Evolutionary conservation across 2,797 vertebrate species (phyloP), one percentile per base, ranked within the genome.

Genomic region (Parotocinclus haroldoi): DNA sequence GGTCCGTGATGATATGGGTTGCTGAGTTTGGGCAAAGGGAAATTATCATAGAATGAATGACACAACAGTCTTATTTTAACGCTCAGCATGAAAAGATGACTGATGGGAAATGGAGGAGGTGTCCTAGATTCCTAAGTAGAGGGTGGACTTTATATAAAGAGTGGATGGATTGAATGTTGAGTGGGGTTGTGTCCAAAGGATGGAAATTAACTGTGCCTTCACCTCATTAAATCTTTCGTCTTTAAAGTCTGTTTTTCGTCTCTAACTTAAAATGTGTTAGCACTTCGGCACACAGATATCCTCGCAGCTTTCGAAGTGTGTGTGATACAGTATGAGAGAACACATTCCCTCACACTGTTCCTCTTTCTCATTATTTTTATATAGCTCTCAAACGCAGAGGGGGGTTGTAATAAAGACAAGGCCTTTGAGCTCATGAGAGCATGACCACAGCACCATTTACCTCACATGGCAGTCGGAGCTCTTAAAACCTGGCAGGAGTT

Each of bases 151-250:
- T 36, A 9, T 52, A 64, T 56, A 81, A 78, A 81, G 71, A 75
- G 85, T 75, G 76, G 78, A 84, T 37, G 53, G 13, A 60, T 38
- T 49, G 14, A 52, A 53, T 5, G 13, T n/a, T 7, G 9, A 10
- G 27, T 10, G 38, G 50, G 40, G 13, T n/a, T n/a, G n/a, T n/a
- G n/a, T n/a, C n/a, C n/a, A 37, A n/a, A 36, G 38, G 55, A 80
- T 83, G 78, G 81, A 84, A 78, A 83, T 78, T n/a, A 68, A 79
- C 83, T 84, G 78, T 68, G 39, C 74, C 88, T 83, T 88, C 82
- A 84, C 77, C 76, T 82, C 66, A 80, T 76, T 84, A 82, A 83
- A 74, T 80, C 79, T 57, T 75, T 75, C n/a, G 71, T 78, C 82
- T n/a, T n/a, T n/a, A n/a, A n/a, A n/a, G 88, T 88, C 74, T 76